phyloP scores from a whole-genome alignment of 2,888 invertebrate species.

The Dryobotodes eremita region DNA sequence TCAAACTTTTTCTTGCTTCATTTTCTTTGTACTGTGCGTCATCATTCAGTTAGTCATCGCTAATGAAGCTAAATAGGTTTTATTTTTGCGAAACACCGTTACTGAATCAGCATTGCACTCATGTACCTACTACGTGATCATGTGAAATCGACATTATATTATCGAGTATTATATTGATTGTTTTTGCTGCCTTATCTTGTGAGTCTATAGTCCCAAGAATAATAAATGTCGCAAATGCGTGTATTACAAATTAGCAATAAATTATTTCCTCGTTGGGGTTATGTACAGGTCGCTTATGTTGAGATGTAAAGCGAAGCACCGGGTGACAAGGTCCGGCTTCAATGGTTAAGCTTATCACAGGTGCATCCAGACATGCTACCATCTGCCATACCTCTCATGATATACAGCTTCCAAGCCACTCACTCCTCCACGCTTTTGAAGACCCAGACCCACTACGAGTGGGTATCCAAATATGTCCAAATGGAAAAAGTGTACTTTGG shows the following conservation, averaged over 20 bases:
- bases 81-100: constrained; percentile 60
- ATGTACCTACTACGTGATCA: constrained; percentile 50
- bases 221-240: constrained; percentile 30
- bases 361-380: background rate
- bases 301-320: background rate
- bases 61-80: constrained; percentile 63
- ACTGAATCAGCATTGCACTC: constrained; percentile 65
- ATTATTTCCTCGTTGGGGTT: constrained; percentile 26
- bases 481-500: background rate
- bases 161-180: constrained; percentile 27
- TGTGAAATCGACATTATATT: constrained; percentile 41
- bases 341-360: background rate
- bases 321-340: background rate
- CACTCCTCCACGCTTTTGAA: background rate
- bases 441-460: background rate
- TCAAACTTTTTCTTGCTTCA: constrained; percentile 50
- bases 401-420: background rate
- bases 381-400: background rate
- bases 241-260: constrained; percentile 19
- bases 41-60: constrained; percentile 63
- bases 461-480: background rate
- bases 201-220: constrained; percentile 8
- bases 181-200: constrained; percentile 22
- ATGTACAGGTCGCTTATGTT: constrained; percentile 14
- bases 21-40: constrained; percentile 64